Evolutionary conservation across 1,140 invertebrate genomes (phyloP).

Genomic region (Dolichoris vasculosae): DNA sequence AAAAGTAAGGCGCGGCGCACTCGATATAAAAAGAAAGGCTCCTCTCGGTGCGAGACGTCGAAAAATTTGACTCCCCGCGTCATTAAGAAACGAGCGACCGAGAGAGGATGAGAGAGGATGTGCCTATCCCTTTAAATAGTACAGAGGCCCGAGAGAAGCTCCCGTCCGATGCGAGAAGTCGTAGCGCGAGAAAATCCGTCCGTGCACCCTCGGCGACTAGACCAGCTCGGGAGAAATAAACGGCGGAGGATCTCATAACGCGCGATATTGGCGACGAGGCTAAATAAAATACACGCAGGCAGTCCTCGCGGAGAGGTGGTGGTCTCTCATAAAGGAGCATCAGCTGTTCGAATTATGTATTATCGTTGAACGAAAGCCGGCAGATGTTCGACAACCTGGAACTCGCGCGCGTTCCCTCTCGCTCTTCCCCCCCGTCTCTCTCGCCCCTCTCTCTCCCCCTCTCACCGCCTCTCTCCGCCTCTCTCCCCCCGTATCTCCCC

Average conservation of each 20-base stretch:
- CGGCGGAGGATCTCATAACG: not conserved
- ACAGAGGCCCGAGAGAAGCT: not conserved
- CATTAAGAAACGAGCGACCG: no score
- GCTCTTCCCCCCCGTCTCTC: constrained; percentile 47
- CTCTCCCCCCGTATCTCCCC: constrained; percentile 6
- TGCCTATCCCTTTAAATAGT: constrained; percentile 56
- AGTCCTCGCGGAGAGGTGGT: constrained; percentile 58
- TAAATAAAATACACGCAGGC: constrained; percentile 57
- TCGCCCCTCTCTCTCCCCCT: constrained; percentile 26
- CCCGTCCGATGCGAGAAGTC: not conserved
- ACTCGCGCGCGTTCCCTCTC: constrained; percentile 56
- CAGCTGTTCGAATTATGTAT: constrained; percentile 73
- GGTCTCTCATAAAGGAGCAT: constrained; percentile 65
- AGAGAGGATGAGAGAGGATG: not conserved
- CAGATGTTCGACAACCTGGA: constrained; percentile 71
- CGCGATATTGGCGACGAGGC: not conserved
- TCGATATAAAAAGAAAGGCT: not conserved
- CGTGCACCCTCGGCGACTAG: not conserved
- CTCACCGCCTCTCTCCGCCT: not conserved
- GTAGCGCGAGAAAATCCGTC: not conserved
- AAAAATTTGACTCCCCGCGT: not conserved
- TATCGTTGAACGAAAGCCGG: constrained; percentile 69
- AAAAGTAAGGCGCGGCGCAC: not conserved
- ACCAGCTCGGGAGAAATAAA: not conserved
- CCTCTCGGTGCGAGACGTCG: no score